Percentiles rank a stretch among this genome's conserved stretches.
Evolutionary conservation across 2,113 vertebrate genomes (phyloP).

Genomic region (Malurus elegans): DNA sequence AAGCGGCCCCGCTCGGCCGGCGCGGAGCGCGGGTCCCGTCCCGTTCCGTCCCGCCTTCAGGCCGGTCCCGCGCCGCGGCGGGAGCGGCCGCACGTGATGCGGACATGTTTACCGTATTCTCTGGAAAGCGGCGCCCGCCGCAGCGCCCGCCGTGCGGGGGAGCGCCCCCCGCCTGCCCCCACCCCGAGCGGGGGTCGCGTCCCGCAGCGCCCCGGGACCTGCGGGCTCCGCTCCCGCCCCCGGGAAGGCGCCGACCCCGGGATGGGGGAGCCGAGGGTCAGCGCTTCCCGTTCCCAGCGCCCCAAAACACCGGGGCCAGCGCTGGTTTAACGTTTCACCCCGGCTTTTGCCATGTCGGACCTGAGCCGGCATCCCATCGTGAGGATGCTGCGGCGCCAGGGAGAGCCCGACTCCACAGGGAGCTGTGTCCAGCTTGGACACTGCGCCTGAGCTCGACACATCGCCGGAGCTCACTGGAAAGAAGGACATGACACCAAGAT

Average conservation of each 20-base stretch:
- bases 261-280: background rate
- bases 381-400: background rate
- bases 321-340: rapidly evolving
- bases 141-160: background rate
- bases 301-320: rapidly evolving
- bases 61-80: background rate
- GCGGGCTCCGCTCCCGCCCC: background rate
- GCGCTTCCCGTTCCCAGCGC: rapidly evolving
- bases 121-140: background rate
- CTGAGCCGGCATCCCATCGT: background rate
- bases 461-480: background rate
- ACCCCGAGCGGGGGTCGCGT: background rate
- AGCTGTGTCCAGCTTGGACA: background rate
- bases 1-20: background rate
- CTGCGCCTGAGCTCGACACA: background rate
- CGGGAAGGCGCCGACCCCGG: background rate
- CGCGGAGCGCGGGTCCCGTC: background rate
- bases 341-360: background rate
- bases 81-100: slow-evolving; percentile 36
- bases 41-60: background rate
- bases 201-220: background rate
- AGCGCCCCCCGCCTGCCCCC: background rate
- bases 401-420: background rate
- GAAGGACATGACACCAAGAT: rapidly evolving
- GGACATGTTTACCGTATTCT: slow-evolving; percentile 44